Base-by-base conservation (phyloP, 1,140 invertebrate species). In the Formica exsecta region DNA sequence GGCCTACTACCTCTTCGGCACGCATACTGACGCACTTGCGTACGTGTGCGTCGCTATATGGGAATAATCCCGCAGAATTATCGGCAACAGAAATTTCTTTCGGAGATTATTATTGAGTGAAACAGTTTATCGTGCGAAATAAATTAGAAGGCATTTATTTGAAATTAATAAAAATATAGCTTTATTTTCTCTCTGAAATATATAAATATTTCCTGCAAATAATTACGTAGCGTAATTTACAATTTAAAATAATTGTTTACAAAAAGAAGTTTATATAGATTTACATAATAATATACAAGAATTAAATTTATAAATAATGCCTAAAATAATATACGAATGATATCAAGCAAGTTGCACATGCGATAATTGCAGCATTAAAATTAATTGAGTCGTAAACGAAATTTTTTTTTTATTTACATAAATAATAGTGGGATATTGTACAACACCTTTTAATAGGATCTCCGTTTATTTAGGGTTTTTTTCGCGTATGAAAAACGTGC, bases 1-100 rank as follows among this genome's bases (percentile, higher is more conserved):
- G 92, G 88, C 86, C 88, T 89, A 92, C 89, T 89, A 88, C 83
- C 85, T 87, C 89, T 76, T 65, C 44, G 13, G 48, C 65, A 64
- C 85, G 13, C 41, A 66, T 57, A 62, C 76, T 16, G 11, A 81
- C 59, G 57, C 44, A 54, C 16, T 29, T 68, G 68, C 64, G 57
- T 70, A 64, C 65, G 57, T 41, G 75, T 22, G 65, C 6, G 41
- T 84, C 68, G 54, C 68, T 83, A 61, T 62, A 61, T 74, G 66
- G 54, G 54, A 29, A 83, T 61, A 74, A 73, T 16, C 6, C 32
- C 7, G 36, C 19, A n/a, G 11, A 41, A 38, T 44, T 73, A 73
- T 36, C 54, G 38, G 25, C 54, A 41, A 74, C 68, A 7, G 29
- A 29, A 81, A 11, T 66, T 59, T 59, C 25, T 83, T 57, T 74